Conservation (phyloP, 2,888 invertebrate species). For the Cynaeus angustus region DNA sequence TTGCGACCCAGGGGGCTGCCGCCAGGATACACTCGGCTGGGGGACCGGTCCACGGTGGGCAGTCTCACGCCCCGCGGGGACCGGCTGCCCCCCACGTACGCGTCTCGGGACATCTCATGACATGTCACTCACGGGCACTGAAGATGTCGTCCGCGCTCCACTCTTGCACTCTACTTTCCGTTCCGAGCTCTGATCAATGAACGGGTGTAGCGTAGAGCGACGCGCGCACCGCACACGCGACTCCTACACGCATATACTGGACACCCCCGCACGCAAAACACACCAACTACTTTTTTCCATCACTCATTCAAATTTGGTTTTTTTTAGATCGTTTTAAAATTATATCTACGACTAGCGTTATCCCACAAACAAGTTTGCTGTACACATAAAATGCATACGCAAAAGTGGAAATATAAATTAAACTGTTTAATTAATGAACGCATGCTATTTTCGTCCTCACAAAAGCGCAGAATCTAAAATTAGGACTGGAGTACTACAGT, state of each 20-base stretch:
- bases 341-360: no score
- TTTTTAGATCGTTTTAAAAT: neutral
- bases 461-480: constrained; percentile 3
- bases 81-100: constrained; percentile 78
- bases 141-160: constrained; percentile 65
- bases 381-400: no score
- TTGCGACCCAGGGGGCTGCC: constrained; percentile 71
- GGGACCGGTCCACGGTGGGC: constrained; percentile 93
- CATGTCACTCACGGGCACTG: constrained; percentile 64
- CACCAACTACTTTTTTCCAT: neutral
- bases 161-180: constrained; percentile 58
- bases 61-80: constrained; percentile 83
- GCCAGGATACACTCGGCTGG: constrained; percentile 86
- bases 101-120: constrained; percentile 77
- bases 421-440: constrained; percentile 15
- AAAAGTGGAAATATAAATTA: neutral
- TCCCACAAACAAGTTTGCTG: no score
- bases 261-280: constrained; percentile 40
- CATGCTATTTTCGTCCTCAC: constrained; percentile 11
- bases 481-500: neutral
- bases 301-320: neutral
- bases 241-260: constrained; percentile 58
- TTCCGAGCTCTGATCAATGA: constrained; percentile 71
- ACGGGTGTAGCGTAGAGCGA: constrained; percentile 70
- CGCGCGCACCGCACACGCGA: constrained; percentile 67